Conservation (phyloP, 1,140 invertebrate genomes). For the Leucophenga varia region DNA sequence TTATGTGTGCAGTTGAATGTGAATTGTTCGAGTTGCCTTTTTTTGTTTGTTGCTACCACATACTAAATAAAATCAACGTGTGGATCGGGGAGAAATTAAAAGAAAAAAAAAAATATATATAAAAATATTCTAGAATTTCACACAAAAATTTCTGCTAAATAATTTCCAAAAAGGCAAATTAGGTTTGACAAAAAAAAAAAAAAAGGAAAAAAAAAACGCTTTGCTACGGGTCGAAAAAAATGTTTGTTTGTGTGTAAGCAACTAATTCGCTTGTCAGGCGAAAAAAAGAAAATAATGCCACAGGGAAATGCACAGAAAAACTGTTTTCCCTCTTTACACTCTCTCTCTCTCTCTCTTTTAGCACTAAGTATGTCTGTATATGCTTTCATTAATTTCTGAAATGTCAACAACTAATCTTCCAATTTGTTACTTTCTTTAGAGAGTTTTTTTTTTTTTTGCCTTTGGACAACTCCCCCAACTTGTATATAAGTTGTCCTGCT, state of each 20-base stretch:
- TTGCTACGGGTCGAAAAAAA: background rate
- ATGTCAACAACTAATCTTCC: conserved; percentile 52
- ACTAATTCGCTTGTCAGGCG: too few relatives aligned
- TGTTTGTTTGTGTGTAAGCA: too few relatives aligned
- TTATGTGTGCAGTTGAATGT: conserved; percentile 48
- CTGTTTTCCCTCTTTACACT: too few relatives aligned
- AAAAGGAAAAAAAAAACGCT: background rate
- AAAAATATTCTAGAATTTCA: background rate
- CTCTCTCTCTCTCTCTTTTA: background rate
- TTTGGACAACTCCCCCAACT: background rate
- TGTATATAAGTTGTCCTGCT: conserved; percentile 14
- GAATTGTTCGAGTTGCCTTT: conserved; percentile 20
- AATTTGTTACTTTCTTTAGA: conserved; percentile 36
- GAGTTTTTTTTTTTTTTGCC: too few relatives aligned
- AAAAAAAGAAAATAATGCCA: too few relatives aligned
- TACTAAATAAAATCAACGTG: too few relatives aligned
- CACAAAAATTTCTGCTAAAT: background rate
- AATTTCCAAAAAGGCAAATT: background rate
- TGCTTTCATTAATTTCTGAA: conserved; percentile 51
- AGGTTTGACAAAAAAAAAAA: too few relatives aligned
- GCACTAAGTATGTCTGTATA: too few relatives aligned
- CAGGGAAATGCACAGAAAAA: too few relatives aligned
- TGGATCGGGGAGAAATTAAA: background rate
- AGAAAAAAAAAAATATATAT: background rate
- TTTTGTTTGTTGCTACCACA: too few relatives aligned